These are phyloP conservation scores for Frankliniella fusca DNA, from an alignment of 2,888 invertebrate species.

Conservation along the genomic window DNA sequence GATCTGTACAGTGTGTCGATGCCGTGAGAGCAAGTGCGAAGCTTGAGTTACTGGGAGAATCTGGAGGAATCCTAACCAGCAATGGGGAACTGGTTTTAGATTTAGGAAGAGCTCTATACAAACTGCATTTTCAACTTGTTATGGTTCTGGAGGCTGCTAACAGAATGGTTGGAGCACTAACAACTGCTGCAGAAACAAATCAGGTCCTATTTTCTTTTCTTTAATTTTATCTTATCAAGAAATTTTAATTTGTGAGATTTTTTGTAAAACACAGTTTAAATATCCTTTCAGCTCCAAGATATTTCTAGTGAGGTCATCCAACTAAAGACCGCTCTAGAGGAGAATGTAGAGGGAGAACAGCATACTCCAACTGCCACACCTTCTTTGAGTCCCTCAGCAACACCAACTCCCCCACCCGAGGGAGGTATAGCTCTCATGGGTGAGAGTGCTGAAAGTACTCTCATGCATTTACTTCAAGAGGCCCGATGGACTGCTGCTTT, in stretches of 20 bases:
- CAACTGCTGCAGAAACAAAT: constrained; percentile 55
- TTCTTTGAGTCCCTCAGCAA: constrained; percentile 34
- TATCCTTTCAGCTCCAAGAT: constrained; percentile 54
- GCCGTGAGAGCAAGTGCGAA: constrained; percentile 78
- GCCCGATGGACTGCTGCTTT: constrained; percentile 69
- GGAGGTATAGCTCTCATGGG: constrained; percentile 29
- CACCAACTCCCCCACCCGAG: constrained; percentile 34
- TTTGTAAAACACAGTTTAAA: background rate
- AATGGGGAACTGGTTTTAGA: constrained; percentile 70
- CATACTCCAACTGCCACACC: constrained; percentile 63
- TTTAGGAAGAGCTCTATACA: constrained; percentile 81
- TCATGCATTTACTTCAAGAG: constrained; percentile 54
- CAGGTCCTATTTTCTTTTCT: constrained; percentile 47
- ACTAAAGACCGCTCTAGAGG: constrained; percentile 58
- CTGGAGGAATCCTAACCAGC: constrained; percentile 32
- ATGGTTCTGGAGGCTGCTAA: constrained; percentile 83
- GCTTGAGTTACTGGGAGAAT: constrained; percentile 61
- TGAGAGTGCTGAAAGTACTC: constrained; percentile 47
- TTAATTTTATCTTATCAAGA: background rate
- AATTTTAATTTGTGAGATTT: background rate
- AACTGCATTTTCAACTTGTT: constrained; percentile 86
- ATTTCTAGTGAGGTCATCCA: constrained; percentile 58
- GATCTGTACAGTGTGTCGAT: constrained; percentile 63
- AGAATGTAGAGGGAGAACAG: constrained; percentile 59
- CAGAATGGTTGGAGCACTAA: constrained; percentile 70